Conservation (phyloP, 2,888 invertebrate genomes). For the Colostygia pectinataria region DNA sequence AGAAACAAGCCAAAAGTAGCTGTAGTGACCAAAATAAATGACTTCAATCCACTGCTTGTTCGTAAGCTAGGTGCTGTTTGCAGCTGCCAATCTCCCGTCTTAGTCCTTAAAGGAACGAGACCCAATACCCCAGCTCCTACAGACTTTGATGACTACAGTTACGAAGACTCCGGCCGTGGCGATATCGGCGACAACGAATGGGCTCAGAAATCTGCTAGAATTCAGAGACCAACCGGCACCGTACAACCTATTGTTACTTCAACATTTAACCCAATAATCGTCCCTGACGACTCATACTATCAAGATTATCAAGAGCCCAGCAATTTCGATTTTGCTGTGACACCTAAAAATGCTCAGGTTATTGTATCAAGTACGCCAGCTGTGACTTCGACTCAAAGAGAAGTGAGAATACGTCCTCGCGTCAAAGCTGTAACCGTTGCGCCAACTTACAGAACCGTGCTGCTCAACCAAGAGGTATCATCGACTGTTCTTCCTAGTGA, state of each 20-base stretch:
- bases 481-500: constrained; percentile 47
- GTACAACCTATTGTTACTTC: constrained; percentile 60
- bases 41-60: constrained; percentile 87
- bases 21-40: constrained; percentile 87
- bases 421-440: constrained; percentile 68
- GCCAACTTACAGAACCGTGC: constrained; percentile 69
- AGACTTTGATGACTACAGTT: constrained; percentile 58
- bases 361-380: constrained; percentile 61
- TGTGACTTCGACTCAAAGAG: constrained; percentile 58
- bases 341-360: constrained; percentile 51
- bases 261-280: constrained; percentile 75
- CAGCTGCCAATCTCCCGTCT: constrained; percentile 85
- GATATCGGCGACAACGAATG: constrained; percentile 55
- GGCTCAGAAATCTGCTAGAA: constrained; percentile 52
- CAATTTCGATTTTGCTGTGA: constrained; percentile 53
- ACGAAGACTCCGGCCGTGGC: constrained; percentile 56
- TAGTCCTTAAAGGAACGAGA: constrained; percentile 76
- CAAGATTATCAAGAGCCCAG: constrained; percentile 67
- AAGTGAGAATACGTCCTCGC: constrained; percentile 60
- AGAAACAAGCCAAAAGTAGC: constrained; percentile 77
- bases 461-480: constrained; percentile 63
- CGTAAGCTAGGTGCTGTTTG: constrained; percentile 89
- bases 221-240: constrained; percentile 48
- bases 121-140: constrained; percentile 56
- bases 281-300: constrained; percentile 76